These are phyloP conservation scores for Tangara arthus DNA, from an alignment of 2,797 vertebrate genomes.

Conservation along the genomic window DNA sequence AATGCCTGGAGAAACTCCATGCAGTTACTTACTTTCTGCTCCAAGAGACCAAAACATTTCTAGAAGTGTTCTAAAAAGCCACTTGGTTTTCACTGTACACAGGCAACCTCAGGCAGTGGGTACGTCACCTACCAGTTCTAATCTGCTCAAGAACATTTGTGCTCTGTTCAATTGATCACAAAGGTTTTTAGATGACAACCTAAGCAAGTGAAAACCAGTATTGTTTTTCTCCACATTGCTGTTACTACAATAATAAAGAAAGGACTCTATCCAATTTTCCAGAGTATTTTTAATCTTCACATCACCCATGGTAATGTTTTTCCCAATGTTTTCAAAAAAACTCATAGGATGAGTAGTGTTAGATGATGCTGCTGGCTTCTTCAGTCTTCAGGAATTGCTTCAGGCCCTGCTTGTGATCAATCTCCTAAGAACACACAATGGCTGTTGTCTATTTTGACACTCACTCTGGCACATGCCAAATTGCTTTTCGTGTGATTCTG, in stretches of 20 bases:
- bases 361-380: conserved; percentile 80
- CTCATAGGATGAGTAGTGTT: conserved; percentile 79
- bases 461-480: conserved; percentile 75
- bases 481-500: conserved; percentile 60
- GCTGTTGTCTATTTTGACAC: conserved; percentile 72
- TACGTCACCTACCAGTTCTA: conserved; percentile 81
- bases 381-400: conserved; percentile 76
- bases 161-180: conserved; percentile 76
- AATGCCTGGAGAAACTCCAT: conserved; percentile 66
- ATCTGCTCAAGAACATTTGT: conserved; percentile 82
- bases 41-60: conserved; percentile 80
- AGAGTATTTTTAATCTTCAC: conserved; percentile 79
- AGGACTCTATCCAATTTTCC: conserved; percentile 80
- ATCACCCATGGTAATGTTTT: conserved; percentile 74
- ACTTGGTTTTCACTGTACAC: conserved; percentile 67
- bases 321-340: conserved; percentile 80
- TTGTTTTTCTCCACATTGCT: conserved; percentile 81
- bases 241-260: conserved; percentile 82
- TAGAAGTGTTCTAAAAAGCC: conserved; percentile 78
- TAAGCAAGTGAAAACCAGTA: conserved; percentile 73
- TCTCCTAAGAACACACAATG: conserved; percentile 77
- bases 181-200: conserved; percentile 73
- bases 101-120: conserved; percentile 68
- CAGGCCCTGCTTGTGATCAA: conserved; percentile 68
- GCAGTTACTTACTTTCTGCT: conserved; percentile 79